Evolutionary conservation across 64 coral and sea anemone genomes (phyloP), one percentile per base, ranked within the genome.

Genomic region (Pachyseris speciosa): DNA sequence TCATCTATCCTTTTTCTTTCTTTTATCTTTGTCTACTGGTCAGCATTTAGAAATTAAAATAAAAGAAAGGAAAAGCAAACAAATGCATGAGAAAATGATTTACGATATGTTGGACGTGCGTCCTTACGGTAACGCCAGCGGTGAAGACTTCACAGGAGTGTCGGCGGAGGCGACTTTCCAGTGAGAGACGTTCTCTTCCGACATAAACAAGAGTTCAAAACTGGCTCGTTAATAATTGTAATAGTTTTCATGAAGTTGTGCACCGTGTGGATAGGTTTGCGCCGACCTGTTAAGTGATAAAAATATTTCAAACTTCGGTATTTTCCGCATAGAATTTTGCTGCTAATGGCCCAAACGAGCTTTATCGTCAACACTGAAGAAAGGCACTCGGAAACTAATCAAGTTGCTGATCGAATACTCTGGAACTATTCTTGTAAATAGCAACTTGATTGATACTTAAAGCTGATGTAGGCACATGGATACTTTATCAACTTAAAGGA

Each of bases 341-440:
- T 33, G 10, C 34, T 33, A 10, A 34, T 20, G 40, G 37, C 53
- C 31, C 12, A 34, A 59, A 59, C 40, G 15, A n/a, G 30, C 51
- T 39, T n/a, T 20, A 55, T 59, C n/a, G 26, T 51, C 44, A 16
- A 30, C 43, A 16, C 16, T 13, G 9, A 60, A 39, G 19, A 39
- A 27, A 60, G 17, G 11, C 6, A 60, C 33, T 39, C 77, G 52
- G 55, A 81, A 81, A 81, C 34, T 20, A 80, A 59, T 80, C 52
- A 81, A 61, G 16, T 22, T 70, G 20, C 67, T 9, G 51, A 39
- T 81, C 52, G 77, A 81, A 81, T 57, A 81, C 52, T 61, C 77
- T 27, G 33, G 32, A 81, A 37, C 77, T 22, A 8, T 17, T 7
- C 28, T 39, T 81, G 31, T 38, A 60, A 60, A 37, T 81, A 60